Conservation (phyloP, 2,888 invertebrate genomes). For the Lithophane leautieri region DNA sequence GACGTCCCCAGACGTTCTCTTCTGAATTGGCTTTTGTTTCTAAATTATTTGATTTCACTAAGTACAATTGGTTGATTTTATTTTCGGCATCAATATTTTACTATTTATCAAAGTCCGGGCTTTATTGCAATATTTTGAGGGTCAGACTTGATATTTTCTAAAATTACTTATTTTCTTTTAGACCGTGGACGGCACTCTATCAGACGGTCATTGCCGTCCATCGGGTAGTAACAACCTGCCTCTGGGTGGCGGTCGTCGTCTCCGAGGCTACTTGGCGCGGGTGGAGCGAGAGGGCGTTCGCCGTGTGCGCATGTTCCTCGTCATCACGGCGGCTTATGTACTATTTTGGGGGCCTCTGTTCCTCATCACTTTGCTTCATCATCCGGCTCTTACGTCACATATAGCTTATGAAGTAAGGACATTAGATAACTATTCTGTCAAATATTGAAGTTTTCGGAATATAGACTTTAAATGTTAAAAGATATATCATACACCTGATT, state of each 20-base stretch:
- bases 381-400: slow-evolving; percentile 93
- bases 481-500: neutral
- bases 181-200: slow-evolving; percentile 86
- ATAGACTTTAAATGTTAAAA: neutral
- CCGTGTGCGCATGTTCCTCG: slow-evolving; percentile 95
- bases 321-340: slow-evolving; percentile 95
- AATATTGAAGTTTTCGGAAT: neutral
- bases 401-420: slow-evolving; percentile 93
- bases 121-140: neutral
- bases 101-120: slow-evolving; percentile 11
- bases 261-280: slow-evolving; percentile 94
- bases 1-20: slow-evolving; percentile 6
- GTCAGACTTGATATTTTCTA: neutral
- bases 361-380: slow-evolving; percentile 95
- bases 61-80: slow-evolving; percentile 37
- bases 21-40: slow-evolving; percentile 39
- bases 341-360: slow-evolving; percentile 98
- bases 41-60: slow-evolving; percentile 39
- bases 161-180: slow-evolving; percentile 59
- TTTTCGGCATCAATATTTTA: slow-evolving; percentile 33
- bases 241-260: slow-evolving; percentile 93
- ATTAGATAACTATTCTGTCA: neutral
- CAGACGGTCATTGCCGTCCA: slow-evolving; percentile 80
- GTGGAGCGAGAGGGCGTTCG: slow-evolving; percentile 95
- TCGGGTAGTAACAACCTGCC: slow-evolving; percentile 82